Conservation (phyloP, 1,140 invertebrate genomes). For the Scaptomyza pallida region DNA sequence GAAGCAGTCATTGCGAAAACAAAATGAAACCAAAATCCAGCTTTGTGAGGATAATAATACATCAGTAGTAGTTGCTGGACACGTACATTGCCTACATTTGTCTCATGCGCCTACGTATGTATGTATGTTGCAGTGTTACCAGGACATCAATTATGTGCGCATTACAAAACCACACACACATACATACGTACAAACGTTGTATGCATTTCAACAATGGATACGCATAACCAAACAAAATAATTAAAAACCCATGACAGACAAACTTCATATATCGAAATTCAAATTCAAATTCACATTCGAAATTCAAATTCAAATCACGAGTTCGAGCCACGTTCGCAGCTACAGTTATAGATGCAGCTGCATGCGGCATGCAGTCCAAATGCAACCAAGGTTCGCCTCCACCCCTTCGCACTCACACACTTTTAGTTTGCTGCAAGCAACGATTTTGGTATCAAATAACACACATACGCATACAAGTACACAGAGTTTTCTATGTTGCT, state of each 20-base stretch:
- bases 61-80: constrained; percentile 32
- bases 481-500: constrained; percentile 22
- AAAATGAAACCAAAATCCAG: constrained; percentile 32
- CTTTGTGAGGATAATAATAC: constrained; percentile 51
- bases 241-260: constrained; percentile 67
- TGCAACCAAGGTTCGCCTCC: constrained; percentile 33
- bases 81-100: constrained; percentile 34
- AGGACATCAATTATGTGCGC: constrained; percentile 67
- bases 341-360: constrained; percentile 16
- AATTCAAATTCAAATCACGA: constrained; percentile 80
- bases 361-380: constrained; percentile 56
- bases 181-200: constrained; percentile 2
- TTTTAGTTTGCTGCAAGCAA: constrained; percentile 34
- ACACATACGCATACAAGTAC: constrained; percentile 24
- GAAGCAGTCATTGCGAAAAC: constrained; percentile 13
- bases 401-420: background rate
- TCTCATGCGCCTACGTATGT: background rate
- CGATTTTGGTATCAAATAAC: constrained; percentile 76
- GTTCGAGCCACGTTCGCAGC: constrained; percentile 26
- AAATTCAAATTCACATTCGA: constrained; percentile 67
- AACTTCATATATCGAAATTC: constrained; percentile 47
- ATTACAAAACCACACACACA: constrained; percentile 54
- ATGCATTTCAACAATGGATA: constrained; percentile 31
- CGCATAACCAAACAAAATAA: constrained; percentile 73
- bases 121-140: constrained; percentile 18